Conservation (phyloP, 2,113 vertebrate genomes). For the Anas platyrhynchos region DNA sequence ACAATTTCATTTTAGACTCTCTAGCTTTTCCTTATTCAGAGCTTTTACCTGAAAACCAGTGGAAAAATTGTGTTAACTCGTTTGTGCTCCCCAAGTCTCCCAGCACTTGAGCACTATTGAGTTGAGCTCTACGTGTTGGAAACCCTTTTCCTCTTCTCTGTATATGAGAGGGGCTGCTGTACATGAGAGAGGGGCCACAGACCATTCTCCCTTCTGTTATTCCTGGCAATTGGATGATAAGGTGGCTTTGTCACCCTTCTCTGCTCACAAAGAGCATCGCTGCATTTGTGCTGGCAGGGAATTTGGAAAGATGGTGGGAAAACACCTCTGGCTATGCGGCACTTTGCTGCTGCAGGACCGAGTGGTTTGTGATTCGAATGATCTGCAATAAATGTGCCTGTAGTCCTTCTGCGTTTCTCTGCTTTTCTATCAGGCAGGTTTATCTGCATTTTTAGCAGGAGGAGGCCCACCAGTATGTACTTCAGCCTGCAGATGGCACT, state of each 20-base stretch:
- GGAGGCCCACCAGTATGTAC: background rate
- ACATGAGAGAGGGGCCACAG: background rate
- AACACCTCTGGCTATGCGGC: background rate
- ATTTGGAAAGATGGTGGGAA: background rate
- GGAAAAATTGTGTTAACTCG: background rate
- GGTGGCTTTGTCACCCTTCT: background rate
- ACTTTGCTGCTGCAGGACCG: background rate
- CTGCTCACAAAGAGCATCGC: background rate
- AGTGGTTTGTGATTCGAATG: background rate
- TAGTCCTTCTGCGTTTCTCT: background rate
- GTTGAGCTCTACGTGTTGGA: background rate
- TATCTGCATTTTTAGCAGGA: rapidly evolving
- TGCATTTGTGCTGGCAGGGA: background rate
- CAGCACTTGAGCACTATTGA: rapidly evolving
- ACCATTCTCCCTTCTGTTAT: background rate
- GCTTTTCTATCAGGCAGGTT: rapidly evolving
- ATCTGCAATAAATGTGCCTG: background rate
- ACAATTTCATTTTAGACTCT: background rate
- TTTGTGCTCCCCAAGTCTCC: background rate
- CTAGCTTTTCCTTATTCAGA: background rate
- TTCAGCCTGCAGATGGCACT: slow-evolving; percentile 76
- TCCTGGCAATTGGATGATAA: rapidly evolving
- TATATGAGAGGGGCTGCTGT: no score
- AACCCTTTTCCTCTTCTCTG: background rate
- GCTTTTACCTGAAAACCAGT: background rate